phyloP scores from a whole-genome alignment of 1,140 invertebrate genomes.

The Drosophila lowei region DNA sequence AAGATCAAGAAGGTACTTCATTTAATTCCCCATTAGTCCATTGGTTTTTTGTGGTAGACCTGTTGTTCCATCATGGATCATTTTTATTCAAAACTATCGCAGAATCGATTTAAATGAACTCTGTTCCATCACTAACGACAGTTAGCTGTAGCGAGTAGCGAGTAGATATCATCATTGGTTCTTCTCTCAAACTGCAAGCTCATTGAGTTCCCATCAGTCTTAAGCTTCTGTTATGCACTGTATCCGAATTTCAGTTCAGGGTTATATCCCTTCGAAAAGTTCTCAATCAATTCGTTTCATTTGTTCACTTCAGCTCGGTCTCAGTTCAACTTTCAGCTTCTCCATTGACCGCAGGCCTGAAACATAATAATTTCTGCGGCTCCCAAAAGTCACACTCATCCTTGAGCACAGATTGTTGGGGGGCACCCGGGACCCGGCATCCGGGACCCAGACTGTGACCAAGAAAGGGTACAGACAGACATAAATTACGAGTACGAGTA shows the following conservation, averaged over 20 bases:
- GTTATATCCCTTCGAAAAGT: constrained; percentile 34
- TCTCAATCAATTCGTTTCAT: constrained; percentile 23
- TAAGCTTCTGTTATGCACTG: not conserved
- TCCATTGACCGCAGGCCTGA: constrained; percentile 41
- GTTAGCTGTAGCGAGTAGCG: too few species aligned
- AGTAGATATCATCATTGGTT: too few species aligned
- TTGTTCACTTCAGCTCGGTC: constrained; percentile 17
- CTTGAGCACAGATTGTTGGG: constrained; percentile 38
- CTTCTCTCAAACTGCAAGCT: too few species aligned
- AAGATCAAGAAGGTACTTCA: too few species aligned
- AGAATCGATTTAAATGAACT: not conserved
- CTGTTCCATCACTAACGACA: not conserved
- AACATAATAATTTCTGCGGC: constrained; percentile 60
- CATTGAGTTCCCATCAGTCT: not conserved
- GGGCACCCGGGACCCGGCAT: too few species aligned
- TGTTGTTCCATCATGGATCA: too few species aligned
- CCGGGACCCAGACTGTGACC: constrained; percentile 33
- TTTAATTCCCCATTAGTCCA: too few species aligned
- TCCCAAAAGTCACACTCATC: constrained; percentile 73
- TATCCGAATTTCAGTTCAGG: constrained; percentile 23
- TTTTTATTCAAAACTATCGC: too few species aligned
- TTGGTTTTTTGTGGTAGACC: too few species aligned
- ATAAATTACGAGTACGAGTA: constrained; percentile 55
- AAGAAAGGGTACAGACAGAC: constrained; percentile 41
- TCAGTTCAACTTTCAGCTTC: constrained; percentile 19